Evolutionary conservation across 1,140 invertebrate species (phyloP), one percentile per base, ranked within the genome.

Genomic region (Drosophila eugracilis): DNA sequence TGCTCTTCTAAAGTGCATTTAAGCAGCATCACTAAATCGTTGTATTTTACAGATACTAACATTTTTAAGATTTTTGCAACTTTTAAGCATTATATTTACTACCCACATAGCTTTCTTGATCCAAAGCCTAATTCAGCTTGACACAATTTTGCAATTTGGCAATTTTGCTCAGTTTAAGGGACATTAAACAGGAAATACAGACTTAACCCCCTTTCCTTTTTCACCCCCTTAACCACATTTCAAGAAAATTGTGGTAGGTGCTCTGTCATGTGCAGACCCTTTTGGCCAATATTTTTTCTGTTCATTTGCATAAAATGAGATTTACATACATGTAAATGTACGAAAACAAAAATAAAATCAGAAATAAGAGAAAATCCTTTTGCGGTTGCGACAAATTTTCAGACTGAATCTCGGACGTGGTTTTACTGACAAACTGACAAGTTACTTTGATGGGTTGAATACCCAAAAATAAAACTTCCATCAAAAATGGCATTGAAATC

Each of bases 251-350:
- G 24, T 6, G 37, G 50, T 15, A 24, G n/a, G 32, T 49, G 26
- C 26, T 66, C 26, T n/a, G 34, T 49, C 62, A 63, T 32, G 32
- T 30, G 44, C 58, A 66, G 42, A 66, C 44, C 42, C 49, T 66
- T 62, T 62, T 24, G 37, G 15, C 14, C 34, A 44, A 65, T 45
- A 47, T 22, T 58, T 44, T 21, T 36, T 30, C 45, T 10, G 47
- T n/a, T 44, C 37, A 55, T 69, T 1, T 49, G 32, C 34, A 67
- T 45, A 48, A 70, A 67, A 57, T n/a, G 36, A 71, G 67, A 57
- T 71, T 48, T 48, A 39, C 42, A 71, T 57, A 66, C 7, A 32
- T 66, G 21, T 3, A 32, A 10, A 32, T 26, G 12, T 26, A 42
- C 47, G 6, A 66, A 24, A 39, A 30, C 17, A 67, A 66, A 70